phyloP scores from a whole-genome alignment of 2,888 invertebrate species.

The Athalia cordata region DNA sequence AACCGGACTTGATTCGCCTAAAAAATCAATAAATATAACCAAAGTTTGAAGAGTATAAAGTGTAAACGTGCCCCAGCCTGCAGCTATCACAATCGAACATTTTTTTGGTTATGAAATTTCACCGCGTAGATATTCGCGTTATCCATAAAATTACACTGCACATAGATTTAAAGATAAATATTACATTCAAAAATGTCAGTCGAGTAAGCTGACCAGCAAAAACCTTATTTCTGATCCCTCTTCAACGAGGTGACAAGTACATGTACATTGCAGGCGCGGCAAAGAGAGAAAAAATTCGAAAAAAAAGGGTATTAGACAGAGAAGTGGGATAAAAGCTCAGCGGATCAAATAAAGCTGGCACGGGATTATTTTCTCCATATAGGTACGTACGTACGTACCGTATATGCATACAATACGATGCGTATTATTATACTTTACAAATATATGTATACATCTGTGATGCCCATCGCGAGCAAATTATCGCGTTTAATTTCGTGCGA shows the following conservation, averaged over 20 bases:
- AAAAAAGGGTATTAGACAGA: not conserved
- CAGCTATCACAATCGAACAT: not conserved
- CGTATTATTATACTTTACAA: not conserved
- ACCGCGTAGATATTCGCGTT: not conserved
- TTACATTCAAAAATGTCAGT: not conserved
- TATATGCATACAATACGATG: not conserved
- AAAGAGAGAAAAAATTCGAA: not conserved
- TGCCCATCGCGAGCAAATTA: no score
- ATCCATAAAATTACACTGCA: no score
- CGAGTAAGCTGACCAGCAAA: no score
- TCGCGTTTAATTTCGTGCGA: no score
- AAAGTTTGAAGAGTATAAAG: constrained; percentile 18
- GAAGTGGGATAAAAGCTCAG: not conserved
- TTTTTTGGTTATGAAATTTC: constrained; percentile 22
- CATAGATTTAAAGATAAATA: no score
- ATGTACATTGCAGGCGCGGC: not conserved
- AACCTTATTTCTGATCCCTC: no score
- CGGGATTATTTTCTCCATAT: not conserved
- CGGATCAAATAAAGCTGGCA: not conserved
- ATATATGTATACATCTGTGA: no score
- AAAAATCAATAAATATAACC: constrained; percentile 28
- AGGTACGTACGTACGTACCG: not conserved
- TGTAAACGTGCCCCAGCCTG: constrained; percentile 15
- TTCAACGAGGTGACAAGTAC: no score
- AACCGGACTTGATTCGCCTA: constrained; percentile 22